Evolutionary conservation across 2,797 vertebrate genomes (phyloP).

Genomic region (Gymnothorax javanicus): DNA sequence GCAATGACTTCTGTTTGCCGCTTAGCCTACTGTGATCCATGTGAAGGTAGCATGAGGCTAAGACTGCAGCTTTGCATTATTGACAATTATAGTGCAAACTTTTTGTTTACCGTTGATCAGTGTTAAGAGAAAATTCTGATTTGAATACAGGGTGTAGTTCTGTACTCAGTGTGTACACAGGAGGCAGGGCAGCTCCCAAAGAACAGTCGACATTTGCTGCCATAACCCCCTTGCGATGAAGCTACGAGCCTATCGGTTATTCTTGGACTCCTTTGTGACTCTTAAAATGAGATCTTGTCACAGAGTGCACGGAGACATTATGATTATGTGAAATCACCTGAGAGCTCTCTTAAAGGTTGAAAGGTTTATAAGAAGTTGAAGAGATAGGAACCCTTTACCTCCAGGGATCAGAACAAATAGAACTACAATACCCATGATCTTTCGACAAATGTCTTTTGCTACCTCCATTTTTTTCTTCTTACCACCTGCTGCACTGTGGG

Average conservation of each 20-base stretch:
- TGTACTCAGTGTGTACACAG: too few relatives aligned
- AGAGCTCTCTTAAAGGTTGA: not conserved
- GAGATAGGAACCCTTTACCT: not conserved
- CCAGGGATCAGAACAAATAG: not conserved
- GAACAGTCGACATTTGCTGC: too few relatives aligned
- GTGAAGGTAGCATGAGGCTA: too few relatives aligned
- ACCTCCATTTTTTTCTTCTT: not conserved
- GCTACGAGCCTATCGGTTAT: not conserved
- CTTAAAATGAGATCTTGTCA: conserved; percentile 31
- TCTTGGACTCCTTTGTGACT: conserved; percentile 21
- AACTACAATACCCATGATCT: not conserved
- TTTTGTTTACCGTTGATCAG: not conserved
- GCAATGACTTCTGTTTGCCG: too few relatives aligned
- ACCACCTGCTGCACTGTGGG: not conserved
- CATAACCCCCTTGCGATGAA: not conserved
- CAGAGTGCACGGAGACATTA: conserved; percentile 9
- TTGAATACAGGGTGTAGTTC: not conserved
- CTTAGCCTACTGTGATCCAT: too few relatives aligned
- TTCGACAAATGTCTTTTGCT: not conserved
- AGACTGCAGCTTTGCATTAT: too few relatives aligned
- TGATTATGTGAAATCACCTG: not conserved
- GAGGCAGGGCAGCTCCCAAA: too few relatives aligned
- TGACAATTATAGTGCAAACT: too few relatives aligned
- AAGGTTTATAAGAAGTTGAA: not conserved
- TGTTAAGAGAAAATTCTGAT: not conserved